Conservation (phyloP, 1,140 invertebrate genomes). For the Drosophila lini region DNA sequence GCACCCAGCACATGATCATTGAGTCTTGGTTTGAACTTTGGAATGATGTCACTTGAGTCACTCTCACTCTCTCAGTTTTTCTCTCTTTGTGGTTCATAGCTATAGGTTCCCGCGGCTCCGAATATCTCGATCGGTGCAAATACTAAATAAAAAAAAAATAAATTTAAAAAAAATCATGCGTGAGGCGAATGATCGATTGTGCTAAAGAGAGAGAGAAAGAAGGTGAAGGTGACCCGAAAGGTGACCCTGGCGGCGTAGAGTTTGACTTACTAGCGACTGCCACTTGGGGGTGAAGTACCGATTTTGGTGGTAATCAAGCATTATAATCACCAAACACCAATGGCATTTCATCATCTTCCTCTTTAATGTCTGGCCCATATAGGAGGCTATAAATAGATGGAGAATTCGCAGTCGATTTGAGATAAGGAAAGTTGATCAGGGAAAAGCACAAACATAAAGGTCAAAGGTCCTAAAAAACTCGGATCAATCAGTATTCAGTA, state of each 20-base stretch:
- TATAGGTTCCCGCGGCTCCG: constrained; percentile 4
- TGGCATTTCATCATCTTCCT: constrained; percentile 45
- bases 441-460: background rate
- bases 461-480: constrained; percentile 1
- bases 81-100: constrained; percentile 15
- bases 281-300: constrained; percentile 41
- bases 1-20: constrained; percentile 6
- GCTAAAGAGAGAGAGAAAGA: constrained; percentile 1
- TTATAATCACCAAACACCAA: constrained; percentile 20
- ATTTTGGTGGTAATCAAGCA: background rate
- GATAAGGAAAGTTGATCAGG: constrained; percentile 37
- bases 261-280: constrained; percentile 20
- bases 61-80: constrained; percentile 16
- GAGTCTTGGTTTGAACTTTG: constrained; percentile 62
- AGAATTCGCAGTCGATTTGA: constrained; percentile 9
- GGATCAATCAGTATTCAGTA: background rate
- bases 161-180: constrained; percentile 31
- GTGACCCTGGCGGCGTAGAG: constrained; percentile 31
- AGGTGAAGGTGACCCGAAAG: constrained; percentile 59
- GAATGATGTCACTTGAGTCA: constrained; percentile 62
- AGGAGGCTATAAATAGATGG: constrained; percentile 30
- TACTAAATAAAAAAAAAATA: background rate
- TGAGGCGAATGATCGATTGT: constrained; percentile 51
- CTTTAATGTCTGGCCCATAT: constrained; percentile 15
- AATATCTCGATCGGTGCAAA: constrained; percentile 15